Evolutionary conservation across 2,113 vertebrate genomes (phyloP), one percentile per base, ranked within the genome.

Genomic region (Semicossyphus pulcher): DNA sequence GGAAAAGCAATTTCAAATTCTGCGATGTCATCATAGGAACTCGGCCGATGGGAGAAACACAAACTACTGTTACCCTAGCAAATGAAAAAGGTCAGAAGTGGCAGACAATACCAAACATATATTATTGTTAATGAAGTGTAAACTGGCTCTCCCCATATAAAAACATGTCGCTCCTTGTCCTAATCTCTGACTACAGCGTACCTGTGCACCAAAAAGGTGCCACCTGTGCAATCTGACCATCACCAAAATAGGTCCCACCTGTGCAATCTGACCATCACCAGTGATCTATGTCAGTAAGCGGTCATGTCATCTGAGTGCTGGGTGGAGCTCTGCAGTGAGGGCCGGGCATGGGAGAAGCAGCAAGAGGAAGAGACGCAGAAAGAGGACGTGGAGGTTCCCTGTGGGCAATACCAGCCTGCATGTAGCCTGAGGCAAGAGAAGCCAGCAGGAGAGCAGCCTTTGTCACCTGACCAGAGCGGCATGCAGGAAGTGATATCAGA

Each of bases 271-370:
- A 83, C 66, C 28, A 37, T 49, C 41, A 51, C 23, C 7, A 28
- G n/a, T 7, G 7, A 48, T 44, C 72, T 72, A 26, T 8, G 15
- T 25, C 58, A 79, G 67, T 29, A 18, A 7, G 4, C 54, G 60
- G 71, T 76, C 53, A 92, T 89, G 91, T 86, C 81, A 68, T 85
- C 76, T 51, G 80, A 73, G 39, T 60, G 65, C 65, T 58, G 23
- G 29, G 45, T 25, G 58, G 73, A 89, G 65, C 41, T 56, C 53
- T 39, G 47, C 49, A 58, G 31, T 21, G 31, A 72, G 23, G 48
- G 36, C 36, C 51, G 14, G 9, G 21, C 49, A 41, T 28, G 8
- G 23, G 72, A 28, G 37, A 73, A 28, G 29, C 53, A 53, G 18
- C 39, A 15, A 68, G 57, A 34, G 14, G 52, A 79, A 61, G 49